Percentiles rank a stretch among this genome's conserved stretches.
Conservation (phyloP, 2,888 invertebrate species). For the Melinaea marsaeus region DNA sequence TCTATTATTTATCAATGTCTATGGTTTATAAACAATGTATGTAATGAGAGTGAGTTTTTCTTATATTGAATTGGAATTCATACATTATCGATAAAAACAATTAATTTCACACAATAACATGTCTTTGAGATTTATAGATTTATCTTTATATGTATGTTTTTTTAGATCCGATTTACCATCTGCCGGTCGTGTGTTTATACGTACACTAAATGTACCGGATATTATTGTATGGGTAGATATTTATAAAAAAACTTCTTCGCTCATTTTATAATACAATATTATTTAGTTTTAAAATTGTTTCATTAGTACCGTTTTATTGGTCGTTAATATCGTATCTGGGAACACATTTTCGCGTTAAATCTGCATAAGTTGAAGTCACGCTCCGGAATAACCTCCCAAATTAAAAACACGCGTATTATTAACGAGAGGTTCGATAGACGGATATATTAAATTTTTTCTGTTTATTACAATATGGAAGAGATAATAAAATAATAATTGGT, state of each 20-base stretch:
- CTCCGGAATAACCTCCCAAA: constrained; percentile 35
- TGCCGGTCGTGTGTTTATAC: constrained; percentile 58
- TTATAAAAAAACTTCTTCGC: constrained; percentile 41
- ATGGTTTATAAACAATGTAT: constrained; percentile 49
- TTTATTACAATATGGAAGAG: constrained; percentile 13
- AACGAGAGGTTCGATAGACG: neutral
- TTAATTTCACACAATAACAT: constrained; percentile 14
- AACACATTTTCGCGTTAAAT: constrained; percentile 50
- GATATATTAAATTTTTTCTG: neutral
- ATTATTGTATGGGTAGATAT: constrained; percentile 50
- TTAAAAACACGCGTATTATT: neutral
- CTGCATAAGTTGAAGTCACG: constrained; percentile 49
- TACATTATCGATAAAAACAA: constrained; percentile 28
- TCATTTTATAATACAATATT: constrained; percentile 45
- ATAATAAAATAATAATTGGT: constrained; percentile 41
- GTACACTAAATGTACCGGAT: constrained; percentile 62
- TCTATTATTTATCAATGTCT: constrained; percentile 15
- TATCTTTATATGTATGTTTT: constrained; percentile 37
- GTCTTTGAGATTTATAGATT: constrained; percentile 30
- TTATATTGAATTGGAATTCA: neutral
- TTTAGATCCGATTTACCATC: constrained; percentile 56
- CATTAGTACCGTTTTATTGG: constrained; percentile 62
- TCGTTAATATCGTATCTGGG: constrained; percentile 68
- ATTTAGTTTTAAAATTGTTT: constrained; percentile 42
- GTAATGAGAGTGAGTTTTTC: constrained; percentile 33